Evolutionary conservation across 2,797 vertebrate species (phyloP), one percentile per base, ranked within the genome.

Genomic region (Cottoperca gobio): DNA sequence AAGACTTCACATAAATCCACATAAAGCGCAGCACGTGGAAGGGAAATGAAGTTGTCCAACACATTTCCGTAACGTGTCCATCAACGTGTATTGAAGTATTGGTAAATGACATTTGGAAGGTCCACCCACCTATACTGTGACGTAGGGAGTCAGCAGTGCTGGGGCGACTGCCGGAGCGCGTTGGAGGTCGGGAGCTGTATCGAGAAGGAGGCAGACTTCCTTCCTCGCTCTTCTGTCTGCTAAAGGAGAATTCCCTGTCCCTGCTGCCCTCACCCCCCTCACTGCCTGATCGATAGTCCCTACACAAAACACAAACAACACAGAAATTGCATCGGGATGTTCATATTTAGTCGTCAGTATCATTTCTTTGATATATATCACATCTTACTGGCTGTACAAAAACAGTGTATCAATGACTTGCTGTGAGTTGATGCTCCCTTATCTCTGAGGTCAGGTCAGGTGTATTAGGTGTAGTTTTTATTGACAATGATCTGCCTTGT

Each of bases 51-150:
- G 87, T n/a, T 16, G n/a, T 59, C 26, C 35, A 14, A 35, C 17
- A 70, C 57, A 83, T 70, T 87, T 39, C 37, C 21, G 42, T n/a
- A n/a, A n/a, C n/a, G n/a, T n/a, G n/a, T n/a, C n/a, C n/a, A n/a
- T n/a, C n/a, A n/a, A n/a, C n/a, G n/a, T n/a, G n/a, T n/a, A n/a
- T n/a, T n/a, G n/a, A n/a, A n/a, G 7, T n/a, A n/a, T n/a, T 12
- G 11, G 17, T 42, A 28, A 46, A 37, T 43, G 3, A 42, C 10
- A 42, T 23, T 24, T 63, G 42, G 19, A 64, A 53, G 28, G 16
- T 45, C 2, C 37, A 74, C 95, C 83, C 93, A 98, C 97, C 33
- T 1, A 95, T 78, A 31, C 93, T 88, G 37, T 93, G 94, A 24
- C 68, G n/a, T 0, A 91, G 77, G 74, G 94, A 90, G 55, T 95